phyloP scores from a whole-genome alignment of 30 jellyfish, hydroid and myxozoan species.

The Chrysaora quinquecirrha region DNA sequence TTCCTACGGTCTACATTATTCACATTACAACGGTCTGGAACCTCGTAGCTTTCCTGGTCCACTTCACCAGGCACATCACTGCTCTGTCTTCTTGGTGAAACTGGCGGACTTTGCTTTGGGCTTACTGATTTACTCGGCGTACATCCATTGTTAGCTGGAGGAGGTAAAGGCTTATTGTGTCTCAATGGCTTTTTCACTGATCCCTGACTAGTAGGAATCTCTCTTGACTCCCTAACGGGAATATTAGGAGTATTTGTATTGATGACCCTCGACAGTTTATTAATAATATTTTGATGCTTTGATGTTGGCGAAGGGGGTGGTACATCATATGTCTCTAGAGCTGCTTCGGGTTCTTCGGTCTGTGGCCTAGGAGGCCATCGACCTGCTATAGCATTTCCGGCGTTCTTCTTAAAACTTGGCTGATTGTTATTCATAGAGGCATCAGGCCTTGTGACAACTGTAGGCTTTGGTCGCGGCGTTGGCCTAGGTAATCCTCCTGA shows the following conservation, averaged over 20 bases:
- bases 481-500: neutral
- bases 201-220: neutral
- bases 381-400: neutral
- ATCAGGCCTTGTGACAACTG: neutral
- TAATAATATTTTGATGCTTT: neutral
- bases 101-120: no score
- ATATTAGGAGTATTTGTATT: neutral
- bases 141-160: neutral
- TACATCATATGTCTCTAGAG: neutral
- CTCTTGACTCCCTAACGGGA: neutral
- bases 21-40: no score
- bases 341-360: neutral
- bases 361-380: conserved; percentile 3
- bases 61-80: no score
- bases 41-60: neutral
- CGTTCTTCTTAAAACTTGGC: neutral
- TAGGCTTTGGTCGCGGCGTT: neutral
- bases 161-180: neutral
- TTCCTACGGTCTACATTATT: no score
- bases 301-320: neutral
- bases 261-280: neutral
- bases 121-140: no score
- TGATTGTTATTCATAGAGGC: neutral
- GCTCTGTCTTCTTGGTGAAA: no score
- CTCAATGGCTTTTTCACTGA: neutral